Conservation (phyloP, 2,888 invertebrate species). For the Elmis aenea region DNA sequence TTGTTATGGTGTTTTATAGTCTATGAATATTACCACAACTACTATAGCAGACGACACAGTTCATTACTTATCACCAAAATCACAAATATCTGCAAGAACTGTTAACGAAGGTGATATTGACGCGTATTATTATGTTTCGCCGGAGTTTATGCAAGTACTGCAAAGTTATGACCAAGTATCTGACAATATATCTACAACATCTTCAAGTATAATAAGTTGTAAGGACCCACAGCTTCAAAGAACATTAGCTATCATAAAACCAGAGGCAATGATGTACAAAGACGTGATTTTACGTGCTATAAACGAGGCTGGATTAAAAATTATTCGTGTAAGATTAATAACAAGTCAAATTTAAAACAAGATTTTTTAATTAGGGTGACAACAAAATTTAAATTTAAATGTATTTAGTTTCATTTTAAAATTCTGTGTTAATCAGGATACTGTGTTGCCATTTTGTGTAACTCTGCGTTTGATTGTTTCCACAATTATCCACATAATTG, state of each 20-base stretch:
- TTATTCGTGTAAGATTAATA: slow-evolving; percentile 45
- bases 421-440: no score
- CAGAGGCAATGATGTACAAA: slow-evolving; percentile 68
- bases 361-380: no score
- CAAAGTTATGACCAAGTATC: slow-evolving; percentile 6
- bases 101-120: slow-evolving; percentile 37
- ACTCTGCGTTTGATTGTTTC: no score
- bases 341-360: slow-evolving; percentile 58
- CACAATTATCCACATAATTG: no score
- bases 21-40: no score
- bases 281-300: slow-evolving; percentile 70
- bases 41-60: slow-evolving; percentile 29
- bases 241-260: slow-evolving; percentile 78
- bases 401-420: no score
- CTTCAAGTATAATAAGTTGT: slow-evolving; percentile 29
- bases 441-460: no score
- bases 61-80: slow-evolving; percentile 40
- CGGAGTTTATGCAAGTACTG: slow-evolving; percentile 11
- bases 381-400: no score
- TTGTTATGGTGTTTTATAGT: no score
- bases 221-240: slow-evolving; percentile 49
- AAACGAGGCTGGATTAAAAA: slow-evolving; percentile 63
- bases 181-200: slow-evolving; percentile 1
- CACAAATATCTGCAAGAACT: slow-evolving; percentile 32
- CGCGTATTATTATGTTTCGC: slow-evolving; percentile 21